Evolutionary conservation across 2,797 vertebrate genomes (phyloP).

Genomic region (Cetoscarus ocellatus): DNA sequence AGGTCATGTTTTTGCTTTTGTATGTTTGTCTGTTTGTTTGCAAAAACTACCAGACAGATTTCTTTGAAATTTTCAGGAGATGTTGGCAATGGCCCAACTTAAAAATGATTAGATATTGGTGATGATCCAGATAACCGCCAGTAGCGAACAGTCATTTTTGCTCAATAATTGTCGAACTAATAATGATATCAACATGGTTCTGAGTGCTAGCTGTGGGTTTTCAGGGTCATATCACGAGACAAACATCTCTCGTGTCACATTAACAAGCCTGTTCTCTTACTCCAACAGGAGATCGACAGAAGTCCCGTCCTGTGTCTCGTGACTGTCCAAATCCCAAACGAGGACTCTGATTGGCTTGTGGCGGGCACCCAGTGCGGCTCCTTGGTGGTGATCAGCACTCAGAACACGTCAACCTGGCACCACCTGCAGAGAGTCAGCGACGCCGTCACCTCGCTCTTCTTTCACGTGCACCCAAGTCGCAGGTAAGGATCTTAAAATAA

Average conservation of each 20-base stretch:
- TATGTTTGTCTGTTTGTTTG: no score
- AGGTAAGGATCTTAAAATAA: constrained; percentile 75
- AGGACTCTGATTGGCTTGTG: constrained; percentile 91
- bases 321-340: constrained; percentile 84
- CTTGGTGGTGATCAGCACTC: constrained; percentile 86
- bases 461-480: constrained; percentile 83
- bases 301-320: constrained; percentile 91
- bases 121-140: no score
- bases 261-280: neutral
- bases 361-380: constrained; percentile 92
- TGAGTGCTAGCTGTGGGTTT: no score
- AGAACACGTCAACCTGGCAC: constrained; percentile 81
- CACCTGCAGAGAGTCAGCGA: constrained; percentile 89
- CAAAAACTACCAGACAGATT: no score
- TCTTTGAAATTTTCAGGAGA: no score
- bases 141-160: no score
- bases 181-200: no score
- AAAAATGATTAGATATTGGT: no score
- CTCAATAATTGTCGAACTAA: no score
- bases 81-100: no score
- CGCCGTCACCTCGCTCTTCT: constrained; percentile 93
- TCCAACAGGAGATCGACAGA: constrained; percentile 86
- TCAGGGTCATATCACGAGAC: no score
- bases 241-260: neutral
- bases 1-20: no score